Evolutionary conservation across 2,888 invertebrate genomes (phyloP).

Genomic region (Diloba caeruleocephala): DNA sequence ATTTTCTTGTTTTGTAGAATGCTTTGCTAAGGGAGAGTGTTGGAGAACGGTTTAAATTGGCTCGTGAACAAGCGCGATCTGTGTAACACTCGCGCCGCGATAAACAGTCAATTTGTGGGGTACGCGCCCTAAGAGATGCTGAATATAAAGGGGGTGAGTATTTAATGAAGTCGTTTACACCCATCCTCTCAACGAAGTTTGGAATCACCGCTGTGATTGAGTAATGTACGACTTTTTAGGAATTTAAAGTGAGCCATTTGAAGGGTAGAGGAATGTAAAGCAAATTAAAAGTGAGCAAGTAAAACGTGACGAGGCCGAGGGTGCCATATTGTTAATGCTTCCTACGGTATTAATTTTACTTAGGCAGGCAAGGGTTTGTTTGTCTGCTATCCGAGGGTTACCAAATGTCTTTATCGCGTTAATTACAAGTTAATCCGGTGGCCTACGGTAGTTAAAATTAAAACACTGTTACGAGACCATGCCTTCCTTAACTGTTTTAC

Average conservation of each 20-base stretch:
- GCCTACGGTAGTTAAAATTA: constrained; percentile 62
- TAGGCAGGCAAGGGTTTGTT: constrained; percentile 68
- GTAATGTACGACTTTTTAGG: constrained; percentile 67
- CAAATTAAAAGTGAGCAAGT: constrained; percentile 58
- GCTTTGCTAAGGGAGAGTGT: constrained; percentile 69
- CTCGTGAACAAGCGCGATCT: constrained; percentile 70
- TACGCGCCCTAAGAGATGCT: constrained; percentile 65
- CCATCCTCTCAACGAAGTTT: constrained; percentile 58
- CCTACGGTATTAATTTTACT: constrained; percentile 70
- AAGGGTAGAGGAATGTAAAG: constrained; percentile 50
- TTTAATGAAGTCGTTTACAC: constrained; percentile 79
- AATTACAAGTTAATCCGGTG: constrained; percentile 67
- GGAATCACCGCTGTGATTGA: constrained; percentile 64
- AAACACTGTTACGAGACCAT: constrained; percentile 62
- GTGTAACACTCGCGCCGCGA: constrained; percentile 68
- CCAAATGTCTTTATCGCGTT: constrained; percentile 75
- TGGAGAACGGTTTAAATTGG: constrained; percentile 75
- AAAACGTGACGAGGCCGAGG: constrained; percentile 40
- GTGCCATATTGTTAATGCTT: constrained; percentile 61
- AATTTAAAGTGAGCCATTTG: constrained; percentile 42
- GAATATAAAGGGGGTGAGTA: constrained; percentile 68
- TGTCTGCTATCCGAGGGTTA: constrained; percentile 65
- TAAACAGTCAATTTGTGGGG: constrained; percentile 79
- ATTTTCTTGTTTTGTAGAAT: constrained; percentile 76
- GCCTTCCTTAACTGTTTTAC: constrained; percentile 37